Evolutionary conservation across 2,888 invertebrate species (phyloP), one percentile per base, ranked within the genome.

Genomic region (Amblyjoppa fuscipennis): DNA sequence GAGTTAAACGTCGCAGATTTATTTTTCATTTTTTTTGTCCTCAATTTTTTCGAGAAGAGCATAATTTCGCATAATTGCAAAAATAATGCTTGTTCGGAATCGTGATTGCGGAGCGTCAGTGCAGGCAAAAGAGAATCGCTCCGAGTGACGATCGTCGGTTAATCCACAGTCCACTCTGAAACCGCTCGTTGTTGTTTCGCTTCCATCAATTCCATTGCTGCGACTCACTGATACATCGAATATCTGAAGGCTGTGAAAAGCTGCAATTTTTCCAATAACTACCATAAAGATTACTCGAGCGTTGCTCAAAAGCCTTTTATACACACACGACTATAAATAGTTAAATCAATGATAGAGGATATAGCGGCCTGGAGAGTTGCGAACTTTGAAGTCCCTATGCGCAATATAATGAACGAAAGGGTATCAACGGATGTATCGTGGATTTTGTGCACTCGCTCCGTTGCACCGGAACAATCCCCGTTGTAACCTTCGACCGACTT

Each of bases 221-320:
- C 68, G 45, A 64, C 77, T 59, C 80, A 31, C 28, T 71, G 38
- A 68, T 74, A 70, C 64, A 77, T 80, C 64, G 85, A 85, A 77
- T 83, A 83, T 85, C 80, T 80, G 73, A 73, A 83, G 74, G 51
- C 56, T 68, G 75, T 41, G 70, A 80, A 82, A 83, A 79, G 56
- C 64, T 81, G 80, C 83, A 81, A 80, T 79, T 92, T 93, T 93
- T 93, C 93, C 93, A 92, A 94, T 93, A 93, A 90, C 89, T 90
- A 91, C 87, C 89, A 89, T 90, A 90, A 91, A 91, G 92, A 89
- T 90, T 90, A 91, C 92, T 92, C 91, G 91, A 90, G 91, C 92
- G 91, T 90, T 91, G 88, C 91, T 86, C 89, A 89, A 89, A 93
- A 91, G 91, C 91, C 90, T 92, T 92, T 77, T 92, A 93, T 90